A percentile compares a stretch with the other conserved stretches of the same genome.
Conservation (phyloP, 2,888 invertebrate species). For the Entomobrya multifasciata region DNA sequence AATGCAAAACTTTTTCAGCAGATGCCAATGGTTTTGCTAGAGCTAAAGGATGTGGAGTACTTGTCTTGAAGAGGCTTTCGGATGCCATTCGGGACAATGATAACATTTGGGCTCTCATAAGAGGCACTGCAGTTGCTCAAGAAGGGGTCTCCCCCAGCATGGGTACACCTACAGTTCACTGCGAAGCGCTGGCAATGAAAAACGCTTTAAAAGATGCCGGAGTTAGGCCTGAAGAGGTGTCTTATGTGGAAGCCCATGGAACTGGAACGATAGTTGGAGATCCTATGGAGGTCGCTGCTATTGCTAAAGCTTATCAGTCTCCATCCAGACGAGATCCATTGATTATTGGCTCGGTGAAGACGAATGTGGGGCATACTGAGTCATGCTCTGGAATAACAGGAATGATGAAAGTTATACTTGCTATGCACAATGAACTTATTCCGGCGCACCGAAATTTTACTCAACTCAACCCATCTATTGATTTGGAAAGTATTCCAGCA, state of each 20-base stretch:
- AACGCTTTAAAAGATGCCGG: constrained; percentile 48
- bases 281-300: constrained; percentile 71
- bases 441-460: constrained; percentile 68
- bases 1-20: constrained; percentile 60
- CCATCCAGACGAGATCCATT: constrained; percentile 43
- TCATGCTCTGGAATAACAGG: constrained; percentile 67
- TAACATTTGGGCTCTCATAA: constrained; percentile 54
- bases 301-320: constrained; percentile 56
- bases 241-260: too few relatives aligned
- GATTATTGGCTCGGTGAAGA: constrained; percentile 72
- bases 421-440: constrained; percentile 63
- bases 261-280: constrained; percentile 65
- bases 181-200: constrained; percentile 66
- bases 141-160: constrained; percentile 62
- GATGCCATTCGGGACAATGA: constrained; percentile 60
- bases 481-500: constrained; percentile 72
- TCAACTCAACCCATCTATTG: constrained; percentile 64
- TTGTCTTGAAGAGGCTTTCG: constrained; percentile 63
- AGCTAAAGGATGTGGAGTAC: constrained; percentile 63
- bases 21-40: constrained; percentile 69
- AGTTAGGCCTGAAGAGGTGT: constrained; percentile 39
- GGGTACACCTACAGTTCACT: constrained; percentile 68
- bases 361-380: constrained; percentile 75
- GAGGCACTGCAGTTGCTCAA: constrained; percentile 59
- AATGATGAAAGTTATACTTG: constrained; percentile 69